Evolutionary conservation across 2,797 vertebrate species (phyloP), one percentile per base, ranked within the genome.

Genomic region (Hydrocynus forskahlii): DNA sequence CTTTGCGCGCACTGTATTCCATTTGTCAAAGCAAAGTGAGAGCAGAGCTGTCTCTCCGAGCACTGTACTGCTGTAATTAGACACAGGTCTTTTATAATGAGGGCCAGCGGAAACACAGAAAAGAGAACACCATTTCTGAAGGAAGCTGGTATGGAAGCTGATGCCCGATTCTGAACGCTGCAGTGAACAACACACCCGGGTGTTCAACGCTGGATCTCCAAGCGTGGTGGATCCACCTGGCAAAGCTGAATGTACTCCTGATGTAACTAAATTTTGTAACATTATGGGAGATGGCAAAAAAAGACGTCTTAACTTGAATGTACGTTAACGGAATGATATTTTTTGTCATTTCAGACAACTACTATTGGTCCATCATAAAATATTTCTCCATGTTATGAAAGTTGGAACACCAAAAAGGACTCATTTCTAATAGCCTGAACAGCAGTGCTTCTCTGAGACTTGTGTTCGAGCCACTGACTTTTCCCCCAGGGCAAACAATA

Each of bases 31-130:
- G 16, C 13, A 5, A 35, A 38, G 14, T 43, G 45, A 50, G 10
- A 35, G 69, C 21, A 52, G 23, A 55, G 48, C 48, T 52, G 35
- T 45, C 1, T 80, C 60, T 29, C 14, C 16, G 35, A 43, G 62
- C 7, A 25, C 21, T 10, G 10, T 14, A 13, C 10, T 59, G 72
- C 62, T 75, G 70, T 67, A 67, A 67, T 80, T 75, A 67, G 62
- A 67, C 35, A 7, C 35, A 55, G 48, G 16, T 64, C 21, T 55
- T 66, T 19, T 71, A 29, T 67, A 68, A 75, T 35, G 40, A 59
- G 52, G 62, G 17, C 62, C 67, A 57, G 74, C 16, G 21, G 48
- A 48, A 25, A 67, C 75, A 68, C 19, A 67, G 71, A 64, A 45
- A 67, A 75, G 10, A 55, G 5, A 55, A 66, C 57, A 21, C 2